Evolutionary conservation across 2,113 vertebrate genomes (phyloP).

Genomic region (Plotosus lineatus): DNA sequence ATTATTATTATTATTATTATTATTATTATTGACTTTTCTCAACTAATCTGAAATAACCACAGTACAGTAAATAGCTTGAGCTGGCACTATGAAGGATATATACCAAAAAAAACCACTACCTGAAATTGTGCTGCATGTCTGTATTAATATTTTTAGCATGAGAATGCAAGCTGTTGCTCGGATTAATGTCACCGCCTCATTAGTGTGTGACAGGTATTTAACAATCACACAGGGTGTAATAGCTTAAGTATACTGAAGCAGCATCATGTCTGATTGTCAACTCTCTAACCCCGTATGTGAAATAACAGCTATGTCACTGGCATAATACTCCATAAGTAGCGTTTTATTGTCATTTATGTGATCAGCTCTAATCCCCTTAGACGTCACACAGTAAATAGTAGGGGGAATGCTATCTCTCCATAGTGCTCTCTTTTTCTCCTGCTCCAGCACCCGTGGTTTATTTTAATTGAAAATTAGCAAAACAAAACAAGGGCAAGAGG

Average conservation of each 20-base stretch:
- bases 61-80: background rate
- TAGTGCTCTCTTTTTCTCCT: constrained; percentile 51
- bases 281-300: constrained; percentile 61
- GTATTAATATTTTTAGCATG: background rate
- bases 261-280: constrained; percentile 60
- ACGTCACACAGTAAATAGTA: constrained; percentile 58
- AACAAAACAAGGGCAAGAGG: constrained; percentile 82
- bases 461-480: constrained; percentile 99
- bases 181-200: constrained; percentile 30
- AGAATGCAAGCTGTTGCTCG: constrained; percentile 47
- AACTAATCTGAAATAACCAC: background rate
- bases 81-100: background rate
- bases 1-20: background rate
- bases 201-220: constrained; percentile 47
- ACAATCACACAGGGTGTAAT: constrained; percentile 27
- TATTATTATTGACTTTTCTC: background rate
- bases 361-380: constrained; percentile 72
- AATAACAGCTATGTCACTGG: constrained; percentile 68
- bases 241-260: constrained; percentile 56
- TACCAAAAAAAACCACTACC: background rate
- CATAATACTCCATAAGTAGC: constrained; percentile 70
- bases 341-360: constrained; percentile 71
- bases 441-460: constrained; percentile 93
- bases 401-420: constrained; percentile 49
- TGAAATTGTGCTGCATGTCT: background rate